phyloP scores from a whole-genome alignment of 2,113 vertebrate species.

The Rhabdomys dilectus region DNA sequence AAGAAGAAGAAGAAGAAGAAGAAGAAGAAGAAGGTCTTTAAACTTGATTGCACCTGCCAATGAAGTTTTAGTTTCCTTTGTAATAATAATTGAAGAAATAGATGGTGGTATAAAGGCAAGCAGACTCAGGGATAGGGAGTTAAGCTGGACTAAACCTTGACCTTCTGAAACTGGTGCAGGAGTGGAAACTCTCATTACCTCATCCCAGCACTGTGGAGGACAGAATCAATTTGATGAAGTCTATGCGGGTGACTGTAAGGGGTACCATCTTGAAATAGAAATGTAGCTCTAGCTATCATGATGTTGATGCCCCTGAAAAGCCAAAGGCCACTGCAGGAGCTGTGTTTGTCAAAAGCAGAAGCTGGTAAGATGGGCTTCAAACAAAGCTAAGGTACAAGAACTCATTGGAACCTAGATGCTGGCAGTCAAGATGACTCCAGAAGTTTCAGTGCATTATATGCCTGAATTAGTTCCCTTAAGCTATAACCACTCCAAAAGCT shows the following conservation, averaged over 20 bases:
- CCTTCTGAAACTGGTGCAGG: not conserved
- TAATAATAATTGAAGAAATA: not conserved
- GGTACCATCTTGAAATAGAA: not conserved
- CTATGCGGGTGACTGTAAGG: not conserved
- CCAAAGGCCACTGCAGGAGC: too few relatives aligned
- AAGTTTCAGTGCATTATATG: not conserved
- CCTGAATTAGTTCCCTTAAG: not conserved
- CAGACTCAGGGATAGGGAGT: not conserved
- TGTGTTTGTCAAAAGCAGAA: not conserved
- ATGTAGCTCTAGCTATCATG: not conserved
- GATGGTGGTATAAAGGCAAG: rapidly evolving
- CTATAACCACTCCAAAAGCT: not conserved
- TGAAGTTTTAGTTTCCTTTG: not conserved
- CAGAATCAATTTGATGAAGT: not conserved
- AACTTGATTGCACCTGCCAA: not conserved
- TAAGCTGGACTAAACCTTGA: not conserved
- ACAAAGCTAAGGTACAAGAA: not conserved
- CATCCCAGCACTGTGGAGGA: not conserved
- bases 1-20: too few relatives aligned
- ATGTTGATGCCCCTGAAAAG: not conserved
- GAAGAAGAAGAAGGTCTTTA: not conserved
- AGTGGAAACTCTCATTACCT: rapidly evolving
- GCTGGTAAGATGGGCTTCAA: not conserved
- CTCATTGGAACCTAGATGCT: not conserved
- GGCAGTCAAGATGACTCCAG: not conserved